Evolutionary conservation across 2,888 invertebrate genomes (phyloP).

Genomic region (Calameuta idolon): DNA sequence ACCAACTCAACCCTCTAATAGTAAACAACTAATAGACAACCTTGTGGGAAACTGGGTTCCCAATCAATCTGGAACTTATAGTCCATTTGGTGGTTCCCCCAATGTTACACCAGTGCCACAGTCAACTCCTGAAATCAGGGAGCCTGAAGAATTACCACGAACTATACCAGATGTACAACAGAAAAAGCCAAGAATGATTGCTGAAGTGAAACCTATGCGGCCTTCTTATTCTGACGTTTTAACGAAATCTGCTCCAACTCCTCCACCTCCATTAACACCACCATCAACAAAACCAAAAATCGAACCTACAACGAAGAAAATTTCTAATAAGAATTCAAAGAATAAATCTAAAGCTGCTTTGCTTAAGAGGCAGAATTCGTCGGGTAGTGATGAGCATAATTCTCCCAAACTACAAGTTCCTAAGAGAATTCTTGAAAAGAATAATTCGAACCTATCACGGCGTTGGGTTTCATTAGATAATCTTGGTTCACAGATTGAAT

Average conservation of each 20-base stretch:
- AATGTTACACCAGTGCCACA: constrained; percentile 59
- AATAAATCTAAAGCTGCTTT: constrained; percentile 64
- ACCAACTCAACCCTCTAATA: constrained; percentile 51
- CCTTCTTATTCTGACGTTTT: constrained; percentile 88
- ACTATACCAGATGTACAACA: constrained; percentile 35
- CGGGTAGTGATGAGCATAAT: constrained; percentile 69
- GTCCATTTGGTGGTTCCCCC: constrained; percentile 75
- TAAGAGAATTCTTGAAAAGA: constrained; percentile 61
- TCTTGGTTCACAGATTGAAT: constrained; percentile 53
- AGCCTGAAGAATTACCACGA: constrained; percentile 52
- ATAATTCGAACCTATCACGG: constrained; percentile 66
- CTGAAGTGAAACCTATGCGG: constrained; percentile 89
- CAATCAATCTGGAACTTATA: constrained; percentile 79
- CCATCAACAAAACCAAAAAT: constrained; percentile 58
- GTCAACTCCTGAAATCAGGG: constrained; percentile 40
- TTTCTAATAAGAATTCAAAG: constrained; percentile 62
- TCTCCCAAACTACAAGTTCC: constrained; percentile 59
- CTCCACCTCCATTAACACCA: constrained; percentile 57
- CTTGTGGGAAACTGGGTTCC: constrained; percentile 80
- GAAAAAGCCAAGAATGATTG: constrained; percentile 80
- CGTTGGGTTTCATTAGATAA: constrained; percentile 67
- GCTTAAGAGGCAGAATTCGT: constrained; percentile 70
- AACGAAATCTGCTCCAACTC: constrained; percentile 73
- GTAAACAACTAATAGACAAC: constrained; percentile 75
- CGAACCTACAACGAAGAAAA: constrained; percentile 64